Percentiles rank a stretch among this genome's conserved stretches.
These are phyloP conservation scores for Siniperca chuatsi DNA, from an alignment of 2,113 vertebrate species.

Conservation along the genomic window DNA sequence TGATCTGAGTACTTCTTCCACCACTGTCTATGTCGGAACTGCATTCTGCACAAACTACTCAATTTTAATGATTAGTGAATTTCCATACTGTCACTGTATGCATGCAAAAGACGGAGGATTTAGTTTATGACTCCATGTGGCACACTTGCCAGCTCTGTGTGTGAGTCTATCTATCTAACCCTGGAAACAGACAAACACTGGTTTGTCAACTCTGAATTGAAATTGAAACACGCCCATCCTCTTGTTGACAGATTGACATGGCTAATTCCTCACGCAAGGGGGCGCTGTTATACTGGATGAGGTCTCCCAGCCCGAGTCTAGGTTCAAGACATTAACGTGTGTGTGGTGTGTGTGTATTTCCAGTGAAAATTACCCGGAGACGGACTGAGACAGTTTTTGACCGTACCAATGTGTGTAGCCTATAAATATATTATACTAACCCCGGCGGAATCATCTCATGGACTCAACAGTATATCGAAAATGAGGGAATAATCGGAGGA, in stretches of 20 bases:
- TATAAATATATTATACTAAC: conserved; percentile 30
- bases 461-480: conserved; percentile 59
- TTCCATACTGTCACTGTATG: not conserved
- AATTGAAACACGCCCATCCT: conserved; percentile 69
- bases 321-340: conserved; percentile 64
- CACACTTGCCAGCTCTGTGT: not conserved
- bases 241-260: conserved; percentile 69
- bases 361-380: conserved; percentile 76
- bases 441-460: conserved; percentile 64
- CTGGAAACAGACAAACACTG: conserved; percentile 5
- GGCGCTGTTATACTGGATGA: conserved; percentile 56
- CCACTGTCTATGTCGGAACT: not conserved
- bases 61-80: not conserved
- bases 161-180: not conserved
- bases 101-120: not conserved
- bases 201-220: conserved; percentile 24
- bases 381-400: conserved; percentile 66
- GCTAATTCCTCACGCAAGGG: conserved; percentile 73
- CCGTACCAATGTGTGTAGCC: conserved; percentile 76
- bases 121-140: not conserved
- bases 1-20: too few species aligned
- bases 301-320: conserved; percentile 19
- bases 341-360: conserved; percentile 51
- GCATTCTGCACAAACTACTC: not conserved
- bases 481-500: conserved; percentile 79